Base-by-base conservation (phyloP, 2,888 invertebrate species). In the Mythimna ferrago region DNA sequence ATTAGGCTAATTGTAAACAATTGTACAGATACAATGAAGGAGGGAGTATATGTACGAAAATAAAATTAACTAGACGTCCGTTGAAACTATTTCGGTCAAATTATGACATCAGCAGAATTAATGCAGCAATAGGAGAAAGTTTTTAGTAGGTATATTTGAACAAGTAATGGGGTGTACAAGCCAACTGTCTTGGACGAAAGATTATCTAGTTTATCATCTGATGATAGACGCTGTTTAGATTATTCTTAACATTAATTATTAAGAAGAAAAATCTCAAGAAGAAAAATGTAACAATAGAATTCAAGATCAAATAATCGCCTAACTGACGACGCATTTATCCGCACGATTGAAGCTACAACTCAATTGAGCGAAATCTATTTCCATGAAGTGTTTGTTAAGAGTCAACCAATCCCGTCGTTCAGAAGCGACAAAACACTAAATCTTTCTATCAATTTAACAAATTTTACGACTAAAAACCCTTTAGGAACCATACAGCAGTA, bases 1-100 rank as follows among this genome's bases (percentile, higher is more conserved):
- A 85, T 85, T 76, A 81, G 65, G 65, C 77, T 80, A 86, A 85
- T 86, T 86, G 78, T 75, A 81, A 81, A 85, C 84, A 85, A 85
- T 84, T 87, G 87, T 71, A 35, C 53, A 21, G 78, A 73, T 66
- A 78, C 35, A 67, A 63, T 57, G 67, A 66, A 75, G 57, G 66
- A 67, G 56, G 64, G 65, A 65, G 70, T 76, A 74, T 62, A 64
- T 66, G 53, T 53, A 84, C 77, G 54, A 79, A 84, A 84, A 75
- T 76, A 71, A 83, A 80, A 76, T 76, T 74, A 72, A 78, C 51
- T 65, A 35, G 65, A 58, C 61, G 62, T 56, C 56, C 35, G 66
- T 72, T 65, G 32, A 63, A 73, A 80, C 71, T 66, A 66, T 44
- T 53, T 65, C 73, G 62, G 72, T 76, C 58, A 64, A 70, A 65